These are phyloP conservation scores for Cephus cinctus DNA, from an alignment of 1,140 invertebrate genomes.

Conservation along the genomic window DNA sequence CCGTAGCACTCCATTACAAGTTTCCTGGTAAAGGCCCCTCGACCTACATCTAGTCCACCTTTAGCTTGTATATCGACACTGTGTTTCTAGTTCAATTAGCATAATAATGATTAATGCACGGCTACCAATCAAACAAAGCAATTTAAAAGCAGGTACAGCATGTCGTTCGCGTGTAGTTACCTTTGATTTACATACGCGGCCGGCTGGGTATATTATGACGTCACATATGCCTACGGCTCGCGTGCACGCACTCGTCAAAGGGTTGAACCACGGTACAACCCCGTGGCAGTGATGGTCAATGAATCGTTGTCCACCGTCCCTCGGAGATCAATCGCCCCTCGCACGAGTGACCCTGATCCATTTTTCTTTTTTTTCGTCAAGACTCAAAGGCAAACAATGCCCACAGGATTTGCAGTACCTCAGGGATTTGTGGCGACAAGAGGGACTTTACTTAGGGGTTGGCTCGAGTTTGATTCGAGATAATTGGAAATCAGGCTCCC, in stretches of 20 bases:
- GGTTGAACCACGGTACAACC: conserved; percentile 33
- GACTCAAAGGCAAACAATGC: too few relatives aligned
- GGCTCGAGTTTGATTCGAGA: too few relatives aligned
- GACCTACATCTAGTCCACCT: conserved; percentile 12
- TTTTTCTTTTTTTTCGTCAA: conserved; percentile 10
- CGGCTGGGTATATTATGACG: conserved; percentile 47
- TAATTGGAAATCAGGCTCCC: too few relatives aligned
- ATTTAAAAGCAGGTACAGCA: conserved; percentile 43
- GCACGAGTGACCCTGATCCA: neutral
- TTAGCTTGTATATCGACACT: conserved; percentile 10
- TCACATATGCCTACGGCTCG: conserved; percentile 44
- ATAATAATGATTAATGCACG: conserved; percentile 42
- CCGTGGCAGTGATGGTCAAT: conserved; percentile 35
- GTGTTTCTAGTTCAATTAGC: conserved; percentile 24
- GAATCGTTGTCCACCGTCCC: conserved; percentile 12
- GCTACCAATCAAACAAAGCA: conserved; percentile 48
- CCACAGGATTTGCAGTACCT: neutral
- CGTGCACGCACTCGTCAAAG: conserved; percentile 45
- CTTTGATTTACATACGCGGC: conserved; percentile 51
- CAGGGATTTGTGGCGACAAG: too few relatives aligned
- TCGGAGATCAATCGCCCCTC: neutral
- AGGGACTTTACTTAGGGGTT: too few relatives aligned
- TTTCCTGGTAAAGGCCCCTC: too few relatives aligned
- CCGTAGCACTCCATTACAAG: too few relatives aligned
- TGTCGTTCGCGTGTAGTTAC: conserved; percentile 45